Percentiles rank a stretch among this genome's conserved stretches.
phyloP scores from a whole-genome alignment of 2,113 vertebrate species.

The Fregata magnificens region DNA sequence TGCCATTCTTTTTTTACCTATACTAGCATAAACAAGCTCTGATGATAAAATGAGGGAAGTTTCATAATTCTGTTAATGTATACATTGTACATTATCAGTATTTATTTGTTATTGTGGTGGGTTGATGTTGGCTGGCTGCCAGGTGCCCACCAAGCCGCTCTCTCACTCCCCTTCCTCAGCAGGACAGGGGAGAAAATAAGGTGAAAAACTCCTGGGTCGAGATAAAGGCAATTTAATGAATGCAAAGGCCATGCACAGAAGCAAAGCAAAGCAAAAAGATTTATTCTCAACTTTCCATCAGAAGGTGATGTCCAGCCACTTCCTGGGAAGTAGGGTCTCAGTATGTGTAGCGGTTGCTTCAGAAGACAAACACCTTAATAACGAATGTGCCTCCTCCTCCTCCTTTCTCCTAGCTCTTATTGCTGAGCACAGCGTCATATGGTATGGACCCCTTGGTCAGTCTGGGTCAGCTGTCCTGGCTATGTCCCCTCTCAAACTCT shows the following conservation, averaged over 20 bases:
- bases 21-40: background rate
- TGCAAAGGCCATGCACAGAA: background rate
- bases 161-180: background rate
- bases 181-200: background rate
- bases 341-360: fast-evolving
- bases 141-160: fast-evolving
- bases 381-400: background rate
- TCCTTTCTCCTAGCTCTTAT: background rate
- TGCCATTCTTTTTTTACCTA: background rate
- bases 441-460: background rate
- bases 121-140: background rate
- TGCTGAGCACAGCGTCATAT: background rate
- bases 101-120: background rate
- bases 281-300: background rate
- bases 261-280: background rate
- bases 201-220: background rate
- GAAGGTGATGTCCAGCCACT: background rate
- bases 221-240: background rate
- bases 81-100: background rate
- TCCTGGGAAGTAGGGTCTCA: background rate
- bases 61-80: background rate
- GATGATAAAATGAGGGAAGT: background rate
- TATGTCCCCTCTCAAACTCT: background rate
- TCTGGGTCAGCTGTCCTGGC: background rate
- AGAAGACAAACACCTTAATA: background rate